Evolutionary conservation across 2,888 invertebrate species (phyloP).

Genomic region (Hypselothyrea guttata): DNA sequence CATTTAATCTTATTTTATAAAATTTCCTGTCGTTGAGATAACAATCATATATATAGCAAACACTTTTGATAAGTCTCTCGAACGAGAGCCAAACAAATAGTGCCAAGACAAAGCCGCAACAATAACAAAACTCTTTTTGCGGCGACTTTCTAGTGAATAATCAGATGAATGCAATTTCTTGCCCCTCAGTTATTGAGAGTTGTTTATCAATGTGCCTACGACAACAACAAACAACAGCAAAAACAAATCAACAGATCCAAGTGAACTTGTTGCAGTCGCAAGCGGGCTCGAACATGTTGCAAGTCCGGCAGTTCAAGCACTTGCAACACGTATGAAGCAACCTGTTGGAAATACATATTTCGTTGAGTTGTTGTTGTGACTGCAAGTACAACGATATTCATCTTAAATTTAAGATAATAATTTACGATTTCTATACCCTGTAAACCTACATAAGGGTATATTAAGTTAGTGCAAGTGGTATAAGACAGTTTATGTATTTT

Average conservation of each 20-base stretch:
- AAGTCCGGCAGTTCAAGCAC: slow-evolving; percentile 27
- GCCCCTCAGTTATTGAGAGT: background rate
- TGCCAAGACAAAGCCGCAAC: slow-evolving; percentile 11
- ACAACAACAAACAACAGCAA: slow-evolving; percentile 13
- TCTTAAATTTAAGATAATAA: too few species aligned
- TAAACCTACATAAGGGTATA: too few species aligned
- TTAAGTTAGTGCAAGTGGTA: too few species aligned
- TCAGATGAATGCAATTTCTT: slow-evolving; percentile 3
- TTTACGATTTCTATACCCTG: too few species aligned
- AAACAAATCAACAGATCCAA: slow-evolving; percentile 15
- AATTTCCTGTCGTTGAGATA: slow-evolving; percentile 58
- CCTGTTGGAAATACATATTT: slow-evolving; percentile 31
- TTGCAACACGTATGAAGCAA: slow-evolving; percentile 44
- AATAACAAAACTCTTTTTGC: slow-evolving; percentile 2
- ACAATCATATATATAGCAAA: slow-evolving; percentile 39
- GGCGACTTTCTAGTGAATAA: slow-evolving; percentile 15
- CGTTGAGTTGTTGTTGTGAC: slow-evolving; percentile 1
- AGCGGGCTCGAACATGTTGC: slow-evolving; percentile 35
- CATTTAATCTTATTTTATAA: slow-evolving; percentile 41
- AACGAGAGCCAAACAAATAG: slow-evolving; percentile 12
- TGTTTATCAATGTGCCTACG: slow-evolving; percentile 37
- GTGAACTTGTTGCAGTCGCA: slow-evolving; percentile 34
- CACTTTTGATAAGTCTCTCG: slow-evolving; percentile 47
- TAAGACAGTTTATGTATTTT: too few species aligned
- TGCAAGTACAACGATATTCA: too few species aligned